Percentiles rank a stretch among this genome's conserved stretches.
Evolutionary conservation across 2,797 vertebrate species (phyloP).

Genomic region (Chrosomus eos): DNA sequence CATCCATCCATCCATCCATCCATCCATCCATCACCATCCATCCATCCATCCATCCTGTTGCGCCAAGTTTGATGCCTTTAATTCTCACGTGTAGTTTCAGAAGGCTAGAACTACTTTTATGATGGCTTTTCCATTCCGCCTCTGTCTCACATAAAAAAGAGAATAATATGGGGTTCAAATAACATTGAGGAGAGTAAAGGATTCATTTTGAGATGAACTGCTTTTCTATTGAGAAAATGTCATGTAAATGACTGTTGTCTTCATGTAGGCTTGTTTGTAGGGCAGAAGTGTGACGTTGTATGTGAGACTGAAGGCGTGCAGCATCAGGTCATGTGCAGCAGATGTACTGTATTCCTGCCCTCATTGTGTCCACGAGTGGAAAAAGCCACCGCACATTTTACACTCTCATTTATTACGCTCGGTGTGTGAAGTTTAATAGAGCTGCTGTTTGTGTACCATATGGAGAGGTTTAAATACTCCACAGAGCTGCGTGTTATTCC

Average conservation of each 20-base stretch:
- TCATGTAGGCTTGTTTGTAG: conserved; percentile 10
- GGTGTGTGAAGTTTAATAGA: conserved; percentile 25
- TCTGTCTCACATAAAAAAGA: neutral
- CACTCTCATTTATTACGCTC: neutral
- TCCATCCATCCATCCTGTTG: no score
- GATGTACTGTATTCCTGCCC: conserved; percentile 36
- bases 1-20: no score
- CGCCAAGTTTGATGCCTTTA: no score
- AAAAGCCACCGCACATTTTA: conserved; percentile 15
- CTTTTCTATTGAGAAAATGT: neutral
- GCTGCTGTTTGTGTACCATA: conserved; percentile 4
- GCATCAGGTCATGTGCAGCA: conserved; percentile 3
- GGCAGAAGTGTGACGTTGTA: neutral
- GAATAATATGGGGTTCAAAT: neutral
- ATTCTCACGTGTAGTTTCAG: neutral
- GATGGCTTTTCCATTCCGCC: neutral
- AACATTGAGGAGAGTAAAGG: neutral
- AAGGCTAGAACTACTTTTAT: neutral
- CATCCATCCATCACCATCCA: no score
- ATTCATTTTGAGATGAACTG: neutral
- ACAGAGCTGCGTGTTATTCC: conserved; percentile 31
- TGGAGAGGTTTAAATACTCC: conserved; percentile 25
- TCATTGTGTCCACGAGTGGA: conserved; percentile 35
- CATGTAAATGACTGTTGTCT: neutral
- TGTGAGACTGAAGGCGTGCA: conserved; percentile 15